A percentile compares a stretch with the other conserved stretches of the same genome.
phyloP scores from a whole-genome alignment of 2,113 vertebrate genomes.

The Callorhinus ursinus region DNA sequence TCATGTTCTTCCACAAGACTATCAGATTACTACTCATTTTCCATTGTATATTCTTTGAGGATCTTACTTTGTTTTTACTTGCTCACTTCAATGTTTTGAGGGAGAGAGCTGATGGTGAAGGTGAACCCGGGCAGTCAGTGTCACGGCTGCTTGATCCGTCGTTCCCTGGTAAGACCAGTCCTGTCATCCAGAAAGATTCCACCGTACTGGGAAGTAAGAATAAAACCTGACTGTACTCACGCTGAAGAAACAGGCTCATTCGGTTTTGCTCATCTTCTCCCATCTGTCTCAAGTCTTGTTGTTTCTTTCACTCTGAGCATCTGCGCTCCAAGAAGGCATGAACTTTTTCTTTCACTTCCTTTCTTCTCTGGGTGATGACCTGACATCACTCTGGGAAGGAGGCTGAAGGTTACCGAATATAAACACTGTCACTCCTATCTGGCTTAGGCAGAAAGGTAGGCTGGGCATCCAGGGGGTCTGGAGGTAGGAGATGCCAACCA shows the following conservation, averaged over 20 bases:
- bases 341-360: constrained; percentile 82
- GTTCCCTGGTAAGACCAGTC: background rate
- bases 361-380: constrained; percentile 62
- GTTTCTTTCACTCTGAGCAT: constrained; percentile 63
- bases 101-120: background rate
- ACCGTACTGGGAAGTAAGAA: background rate
- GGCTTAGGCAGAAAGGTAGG: constrained; percentile 12
- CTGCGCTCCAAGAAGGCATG: constrained; percentile 69
- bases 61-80: background rate
- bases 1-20: background rate
- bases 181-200: background rate
- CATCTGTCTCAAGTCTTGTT: background rate
- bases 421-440: background rate
- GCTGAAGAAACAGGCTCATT: background rate
- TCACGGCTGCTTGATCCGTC: background rate
- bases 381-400: constrained; percentile 63
- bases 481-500: background rate
- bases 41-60: background rate
- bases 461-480: background rate
- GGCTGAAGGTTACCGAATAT: constrained; percentile 44
- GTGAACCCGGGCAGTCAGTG: background rate
- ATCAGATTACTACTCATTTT: background rate
- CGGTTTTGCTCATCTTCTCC: background rate
- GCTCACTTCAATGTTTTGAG: background rate
- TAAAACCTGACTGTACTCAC: background rate